A percentile compares a stretch with the other conserved stretches of the same genome.
These are phyloP conservation scores for Papilio glaucus DNA, from an alignment of 1,140 invertebrate species.

Conservation along the genomic window DNA sequence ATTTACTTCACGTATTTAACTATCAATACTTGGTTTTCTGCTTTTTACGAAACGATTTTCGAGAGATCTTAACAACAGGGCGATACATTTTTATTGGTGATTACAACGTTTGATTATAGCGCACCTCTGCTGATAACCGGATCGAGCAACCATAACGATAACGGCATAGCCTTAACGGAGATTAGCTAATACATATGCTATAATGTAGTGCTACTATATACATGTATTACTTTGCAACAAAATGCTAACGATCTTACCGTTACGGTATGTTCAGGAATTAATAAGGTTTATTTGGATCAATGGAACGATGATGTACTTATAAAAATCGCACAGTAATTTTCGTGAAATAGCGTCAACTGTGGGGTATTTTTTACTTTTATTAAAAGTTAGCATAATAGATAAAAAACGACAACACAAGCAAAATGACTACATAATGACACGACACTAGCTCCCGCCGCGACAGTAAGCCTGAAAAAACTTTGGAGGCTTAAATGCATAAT, in stretches of 20 bases:
- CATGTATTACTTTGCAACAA: background rate
- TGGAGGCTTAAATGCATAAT: too few relatives aligned
- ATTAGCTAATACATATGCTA: conserved; percentile 13
- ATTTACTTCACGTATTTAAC: too few relatives aligned
- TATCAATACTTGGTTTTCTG: too few relatives aligned
- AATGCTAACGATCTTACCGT: background rate
- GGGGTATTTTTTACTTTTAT: too few relatives aligned
- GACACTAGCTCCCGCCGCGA: too few relatives aligned
- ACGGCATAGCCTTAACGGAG: background rate
- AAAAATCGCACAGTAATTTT: too few relatives aligned
- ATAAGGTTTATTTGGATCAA: background rate
- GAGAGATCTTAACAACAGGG: background rate
- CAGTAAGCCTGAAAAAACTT: too few relatives aligned
- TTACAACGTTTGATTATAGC: conserved; percentile 1
- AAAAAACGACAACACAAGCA: too few relatives aligned
- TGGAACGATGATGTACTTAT: too few relatives aligned
- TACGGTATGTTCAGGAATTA: background rate
- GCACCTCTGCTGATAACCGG: background rate
- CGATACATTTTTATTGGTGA: background rate
- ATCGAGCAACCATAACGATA: conserved; percentile 4
- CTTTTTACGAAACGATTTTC: background rate
- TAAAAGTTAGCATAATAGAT: too few relatives aligned
- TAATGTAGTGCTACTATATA: background rate
- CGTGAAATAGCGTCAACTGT: too few relatives aligned
- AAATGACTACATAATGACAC: too few relatives aligned